Evolutionary conservation across 2,888 invertebrate species (phyloP), one percentile per base, ranked within the genome.

Genomic region (Terebella lapidaria): DNA sequence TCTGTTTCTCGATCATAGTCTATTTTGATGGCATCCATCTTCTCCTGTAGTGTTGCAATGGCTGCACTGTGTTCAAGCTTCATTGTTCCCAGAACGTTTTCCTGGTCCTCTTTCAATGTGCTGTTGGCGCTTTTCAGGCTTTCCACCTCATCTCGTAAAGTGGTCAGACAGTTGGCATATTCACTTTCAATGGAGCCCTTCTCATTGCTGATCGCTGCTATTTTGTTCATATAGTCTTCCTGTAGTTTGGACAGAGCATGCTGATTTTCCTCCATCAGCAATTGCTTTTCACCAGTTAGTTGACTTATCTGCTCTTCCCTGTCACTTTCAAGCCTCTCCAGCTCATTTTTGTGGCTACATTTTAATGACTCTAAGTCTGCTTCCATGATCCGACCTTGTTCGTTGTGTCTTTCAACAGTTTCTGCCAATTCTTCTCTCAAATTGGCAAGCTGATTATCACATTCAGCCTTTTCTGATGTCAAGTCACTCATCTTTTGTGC

Each of bases 171-270:
- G n/a, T n/a, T n/a, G n/a, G n/a, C n/a, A n/a, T n/a, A n/a, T n/a
- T n/a, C n/a, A n/a, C n/a, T n/a, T n/a, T n/a, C n/a, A n/a, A n/a
- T 35, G 35, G 27, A 55, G 42, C 10, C 55, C 55, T 15, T 55
- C 55, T 15, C 18, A 55, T 45, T 46, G 28, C 55, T 46, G 35
- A 10, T 35, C 10, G 10, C 18, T 10, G 10, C 35, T 35, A 10
- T 35, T 35, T 35, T 35, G 15, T 35, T 29, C 42, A 30, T 35
- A 5, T 49, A 26, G 29, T 51, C 55, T 10, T 15, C 27, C 15
- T 15, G 5, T 10, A 30, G 5, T 29, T 55, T 20, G 20, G 24
- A 20, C 20, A 42, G 5, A 4, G 24, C 47, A 18, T 56, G 5
- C 25, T 47, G 22, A 15, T 27, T 25, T 25, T 53, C 58, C 26